Conservation (phyloP, 2,888 invertebrate genomes). For the Lepidocyrtoides sp. region DNA sequence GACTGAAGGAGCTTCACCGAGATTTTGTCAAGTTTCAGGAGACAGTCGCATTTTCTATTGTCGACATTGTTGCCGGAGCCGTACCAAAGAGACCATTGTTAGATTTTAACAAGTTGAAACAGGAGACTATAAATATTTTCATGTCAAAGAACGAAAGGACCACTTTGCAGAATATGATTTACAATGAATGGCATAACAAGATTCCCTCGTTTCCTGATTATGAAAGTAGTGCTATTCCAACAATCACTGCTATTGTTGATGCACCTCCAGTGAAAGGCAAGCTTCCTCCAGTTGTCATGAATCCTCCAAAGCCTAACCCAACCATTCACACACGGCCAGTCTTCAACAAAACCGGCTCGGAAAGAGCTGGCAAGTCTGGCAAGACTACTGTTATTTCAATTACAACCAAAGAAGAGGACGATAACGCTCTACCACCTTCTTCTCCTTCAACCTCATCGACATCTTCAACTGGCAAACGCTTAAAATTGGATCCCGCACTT, state of each 20-base stretch:
- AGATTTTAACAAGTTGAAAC: constrained; percentile 42
- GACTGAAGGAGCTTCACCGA: constrained; percentile 72
- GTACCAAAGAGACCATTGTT: constrained; percentile 63
- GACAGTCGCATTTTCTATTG: constrained; percentile 82
- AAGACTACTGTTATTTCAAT: constrained; percentile 76
- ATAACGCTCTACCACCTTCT: constrained; percentile 25
- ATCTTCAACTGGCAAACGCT: constrained; percentile 23
- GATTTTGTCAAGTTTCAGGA: constrained; percentile 78
- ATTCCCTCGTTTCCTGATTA: constrained; percentile 32
- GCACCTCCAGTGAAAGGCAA: constrained; percentile 46
- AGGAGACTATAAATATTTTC: not conserved
- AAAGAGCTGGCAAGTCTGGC: constrained; percentile 31
- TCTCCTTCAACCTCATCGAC: constrained; percentile 16
- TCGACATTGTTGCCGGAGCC: constrained; percentile 79
- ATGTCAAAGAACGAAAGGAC: constrained; percentile 22
- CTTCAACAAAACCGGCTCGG: not conserved
- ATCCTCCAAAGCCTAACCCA: constrained; percentile 1
- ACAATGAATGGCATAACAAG: constrained; percentile 72
- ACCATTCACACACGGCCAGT: constrained; percentile 26
- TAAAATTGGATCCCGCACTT: constrained; percentile 38
- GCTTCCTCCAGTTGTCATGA: not conserved
- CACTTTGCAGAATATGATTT: constrained; percentile 81
- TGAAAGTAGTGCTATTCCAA: constrained; percentile 51
- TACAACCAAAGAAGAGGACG: constrained; percentile 67
- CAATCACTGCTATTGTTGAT: constrained; percentile 52